A percentile compares a stretch with the other conserved stretches of the same genome.
phyloP scores from a whole-genome alignment of 2,113 vertebrate genomes.

The Heptranchias perlo region DNA sequence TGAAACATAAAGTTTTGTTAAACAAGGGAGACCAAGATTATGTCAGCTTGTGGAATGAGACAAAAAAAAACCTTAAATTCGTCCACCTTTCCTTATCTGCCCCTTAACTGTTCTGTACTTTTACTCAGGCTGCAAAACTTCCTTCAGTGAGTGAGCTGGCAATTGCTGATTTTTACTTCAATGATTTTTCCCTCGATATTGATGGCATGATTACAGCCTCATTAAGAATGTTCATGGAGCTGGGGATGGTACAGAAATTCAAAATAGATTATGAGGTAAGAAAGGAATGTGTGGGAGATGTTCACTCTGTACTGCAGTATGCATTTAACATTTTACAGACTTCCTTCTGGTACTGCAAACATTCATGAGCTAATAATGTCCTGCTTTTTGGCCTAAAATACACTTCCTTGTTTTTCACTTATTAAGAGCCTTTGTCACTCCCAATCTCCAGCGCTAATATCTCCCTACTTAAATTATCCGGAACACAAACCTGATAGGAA shows the following conservation, averaged over 20 bases:
- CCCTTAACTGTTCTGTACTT: slow-evolving; percentile 32
- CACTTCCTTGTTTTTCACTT: neutral
- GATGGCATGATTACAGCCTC: slow-evolving; percentile 71
- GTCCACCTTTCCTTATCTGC: neutral
- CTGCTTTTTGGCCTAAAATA: too few relatives aligned
- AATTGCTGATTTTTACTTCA: slow-evolving; percentile 67
- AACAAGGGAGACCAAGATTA: too few relatives aligned
- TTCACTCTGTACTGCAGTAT: neutral
- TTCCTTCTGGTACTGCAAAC: neutral
- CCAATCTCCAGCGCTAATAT: too few relatives aligned
- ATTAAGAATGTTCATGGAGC: slow-evolving; percentile 67
- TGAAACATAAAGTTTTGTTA: too few relatives aligned
- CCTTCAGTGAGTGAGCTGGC: slow-evolving; percentile 63
- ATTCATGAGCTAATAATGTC: neutral
- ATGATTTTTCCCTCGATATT: slow-evolving; percentile 68
- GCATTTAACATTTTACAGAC: neutral
- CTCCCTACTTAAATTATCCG: neutral
- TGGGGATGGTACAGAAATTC: slow-evolving; percentile 65
- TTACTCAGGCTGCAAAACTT: slow-evolving; percentile 63
- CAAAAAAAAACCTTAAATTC: neutral
- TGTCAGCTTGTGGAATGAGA: neutral
- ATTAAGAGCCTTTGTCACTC: neutral
- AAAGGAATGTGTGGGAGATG: neutral
- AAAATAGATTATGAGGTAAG: slow-evolving; percentile 61
- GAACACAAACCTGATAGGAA: neutral